phyloP scores from a whole-genome alignment of 1,140 invertebrate species.

The Drosophila auraria region DNA sequence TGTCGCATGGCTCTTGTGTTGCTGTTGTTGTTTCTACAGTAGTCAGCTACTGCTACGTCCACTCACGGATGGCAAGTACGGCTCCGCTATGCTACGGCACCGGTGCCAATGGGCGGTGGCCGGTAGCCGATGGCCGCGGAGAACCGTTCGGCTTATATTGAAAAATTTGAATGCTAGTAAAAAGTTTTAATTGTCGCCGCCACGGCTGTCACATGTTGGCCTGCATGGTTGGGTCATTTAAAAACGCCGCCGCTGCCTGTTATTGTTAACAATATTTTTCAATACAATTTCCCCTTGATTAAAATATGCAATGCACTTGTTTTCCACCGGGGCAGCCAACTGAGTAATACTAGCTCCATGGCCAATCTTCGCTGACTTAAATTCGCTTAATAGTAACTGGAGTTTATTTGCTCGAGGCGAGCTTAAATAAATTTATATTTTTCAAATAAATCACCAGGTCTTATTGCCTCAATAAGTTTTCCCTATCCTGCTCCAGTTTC shows the following conservation, averaged over 20 bases:
- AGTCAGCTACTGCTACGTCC: conserved; percentile 61
- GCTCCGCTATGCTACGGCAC: not conserved
- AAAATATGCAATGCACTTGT: conserved; percentile 81
- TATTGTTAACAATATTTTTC: conserved; percentile 82
- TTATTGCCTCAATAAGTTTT: conserved; percentile 15
- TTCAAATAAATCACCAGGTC: conserved; percentile 21
- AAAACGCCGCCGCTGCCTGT: conserved; percentile 65
- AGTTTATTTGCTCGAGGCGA: conserved; percentile 14
- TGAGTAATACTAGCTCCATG: conserved; percentile 4
- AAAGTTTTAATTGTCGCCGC: conserved; percentile 80
- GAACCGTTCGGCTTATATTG: conserved; percentile 71
- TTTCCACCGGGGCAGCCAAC: conserved; percentile 51
- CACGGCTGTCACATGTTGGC: conserved; percentile 53
- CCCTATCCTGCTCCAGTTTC: conserved; percentile 36
- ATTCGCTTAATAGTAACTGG: conserved; percentile 29
- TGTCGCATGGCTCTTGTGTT: conserved; percentile 14
- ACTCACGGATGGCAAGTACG: not conserved
- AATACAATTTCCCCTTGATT: conserved; percentile 82
- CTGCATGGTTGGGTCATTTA: conserved; percentile 62
- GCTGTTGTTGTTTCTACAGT: conserved; percentile 39
- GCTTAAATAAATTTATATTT: conserved; percentile 23
- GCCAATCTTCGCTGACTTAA: conserved; percentile 30
- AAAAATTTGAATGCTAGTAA: conserved; percentile 83
- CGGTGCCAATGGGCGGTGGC: conserved; percentile 1
- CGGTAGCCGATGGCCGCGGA: conserved; percentile 41